Conservation (phyloP, 2,113 vertebrate species). For the Geococcyx californianus region DNA sequence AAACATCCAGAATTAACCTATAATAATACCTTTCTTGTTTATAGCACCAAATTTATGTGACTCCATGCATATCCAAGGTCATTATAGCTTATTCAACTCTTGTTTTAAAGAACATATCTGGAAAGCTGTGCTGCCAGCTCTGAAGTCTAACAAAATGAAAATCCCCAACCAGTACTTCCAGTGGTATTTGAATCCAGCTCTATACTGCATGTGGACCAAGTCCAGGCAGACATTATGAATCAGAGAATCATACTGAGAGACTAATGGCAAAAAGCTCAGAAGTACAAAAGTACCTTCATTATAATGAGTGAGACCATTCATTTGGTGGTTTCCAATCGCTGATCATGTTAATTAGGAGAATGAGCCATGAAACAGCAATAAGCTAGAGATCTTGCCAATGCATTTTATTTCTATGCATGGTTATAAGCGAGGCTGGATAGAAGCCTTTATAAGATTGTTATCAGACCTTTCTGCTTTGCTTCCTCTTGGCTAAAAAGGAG, state of each 20-base stretch:
- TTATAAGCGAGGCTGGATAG: not conserved
- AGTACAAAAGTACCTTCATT: not conserved
- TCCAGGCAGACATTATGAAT: not conserved
- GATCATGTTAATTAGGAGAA: conserved; percentile 33
- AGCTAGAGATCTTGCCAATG: not conserved
- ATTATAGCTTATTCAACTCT: not conserved
- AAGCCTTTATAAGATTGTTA: not conserved
- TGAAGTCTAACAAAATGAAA: not conserved
- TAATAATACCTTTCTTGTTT: not conserved
- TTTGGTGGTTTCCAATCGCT: not conserved
- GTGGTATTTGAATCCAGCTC: not conserved
- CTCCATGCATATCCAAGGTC: not conserved
- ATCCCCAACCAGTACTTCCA: not conserved
- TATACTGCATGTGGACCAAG: not conserved
- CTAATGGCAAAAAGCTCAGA: not conserved
- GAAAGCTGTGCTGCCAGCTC: not conserved
- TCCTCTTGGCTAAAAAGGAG: not conserved
- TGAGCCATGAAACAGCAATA: conserved; percentile 1
- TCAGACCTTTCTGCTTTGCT: not conserved
- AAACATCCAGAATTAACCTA: not conserved
- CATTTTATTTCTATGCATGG: not conserved
- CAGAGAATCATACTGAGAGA: not conserved
- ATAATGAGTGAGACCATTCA: not conserved
- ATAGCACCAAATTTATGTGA: not conserved
- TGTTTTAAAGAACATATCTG: not conserved